Percentiles rank a stretch among this genome's conserved stretches.
These are phyloP conservation scores for Hirtodrosophila trivittata DNA, from an alignment of 2,888 invertebrate species.

Conservation along the genomic window DNA sequence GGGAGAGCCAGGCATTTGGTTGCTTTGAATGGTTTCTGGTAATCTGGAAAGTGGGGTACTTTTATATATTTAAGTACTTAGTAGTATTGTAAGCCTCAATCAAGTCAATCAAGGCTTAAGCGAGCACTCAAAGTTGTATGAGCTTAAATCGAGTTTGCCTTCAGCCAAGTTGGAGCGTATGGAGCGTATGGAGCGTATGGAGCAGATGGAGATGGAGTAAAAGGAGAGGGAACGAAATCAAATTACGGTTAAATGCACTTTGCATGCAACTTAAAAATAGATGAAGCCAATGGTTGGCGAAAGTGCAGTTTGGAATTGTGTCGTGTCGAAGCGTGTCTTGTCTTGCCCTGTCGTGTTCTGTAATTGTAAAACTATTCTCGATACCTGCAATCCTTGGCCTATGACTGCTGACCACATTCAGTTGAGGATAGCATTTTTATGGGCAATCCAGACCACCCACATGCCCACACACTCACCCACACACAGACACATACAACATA, in stretches of 20 bases:
- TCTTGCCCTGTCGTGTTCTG: constrained; percentile 7
- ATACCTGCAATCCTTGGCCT: constrained; percentile 19
- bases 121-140: constrained; percentile 47
- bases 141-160: constrained; percentile 31
- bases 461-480: too few species aligned
- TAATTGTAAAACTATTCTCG: constrained; percentile 40
- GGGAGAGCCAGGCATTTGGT: too few species aligned
- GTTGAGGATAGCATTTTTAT: too few species aligned
- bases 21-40: too few species aligned
- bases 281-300: constrained; percentile 42
- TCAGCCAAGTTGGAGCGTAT: constrained; percentile 9
- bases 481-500: too few species aligned
- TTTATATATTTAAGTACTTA: constrained; percentile 7
- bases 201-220: too few species aligned
- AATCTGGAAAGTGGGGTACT: too few species aligned
- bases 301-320: constrained; percentile 49
- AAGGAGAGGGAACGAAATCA: constrained; percentile 21
- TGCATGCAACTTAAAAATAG: constrained; percentile 57
- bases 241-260: constrained; percentile 67
- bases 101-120: constrained; percentile 56
- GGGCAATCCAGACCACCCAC: too few species aligned
- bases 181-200: too few species aligned
- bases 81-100: constrained; percentile 60
- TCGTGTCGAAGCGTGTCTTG: constrained; percentile 7
- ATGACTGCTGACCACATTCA: constrained; percentile 34